phyloP scores from a whole-genome alignment of 2,888 invertebrate species.

The Notocelia uddmanniana region DNA sequence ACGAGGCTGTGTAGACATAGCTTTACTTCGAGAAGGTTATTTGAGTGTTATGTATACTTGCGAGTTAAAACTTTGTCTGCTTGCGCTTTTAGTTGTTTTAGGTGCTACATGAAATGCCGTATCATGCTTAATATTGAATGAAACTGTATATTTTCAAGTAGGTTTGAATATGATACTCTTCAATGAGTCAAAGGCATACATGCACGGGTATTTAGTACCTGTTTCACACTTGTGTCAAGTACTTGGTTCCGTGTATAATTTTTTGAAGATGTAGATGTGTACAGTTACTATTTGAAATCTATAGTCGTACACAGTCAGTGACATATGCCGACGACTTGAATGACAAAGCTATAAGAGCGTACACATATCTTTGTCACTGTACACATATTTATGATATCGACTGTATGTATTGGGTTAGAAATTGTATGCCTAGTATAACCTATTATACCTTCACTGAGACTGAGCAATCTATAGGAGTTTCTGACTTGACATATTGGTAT shows the following conservation, averaged over 20 bases:
- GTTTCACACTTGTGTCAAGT: neutral
- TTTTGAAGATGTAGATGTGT: neutral
- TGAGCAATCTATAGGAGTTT: no score
- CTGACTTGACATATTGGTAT: no score
- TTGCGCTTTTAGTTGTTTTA: neutral
- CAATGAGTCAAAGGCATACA: constrained; percentile 18
- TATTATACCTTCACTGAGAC: no score
- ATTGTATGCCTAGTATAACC: no score
- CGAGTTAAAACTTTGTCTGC: constrained; percentile 6
- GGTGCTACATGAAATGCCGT: neutral
- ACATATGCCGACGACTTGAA: no score
- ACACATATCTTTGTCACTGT: no score
- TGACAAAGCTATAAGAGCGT: no score
- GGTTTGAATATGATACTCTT: constrained; percentile 19
- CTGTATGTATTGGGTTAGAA: no score
- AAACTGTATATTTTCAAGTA: constrained; percentile 21
- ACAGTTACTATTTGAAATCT: no score
- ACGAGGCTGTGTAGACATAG: constrained; percentile 16
- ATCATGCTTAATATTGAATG: constrained; percentile 6
- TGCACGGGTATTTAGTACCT: neutral
- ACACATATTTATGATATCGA: no score
- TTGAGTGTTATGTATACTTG: no score
- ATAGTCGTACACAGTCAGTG: no score
- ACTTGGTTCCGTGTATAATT: neutral
- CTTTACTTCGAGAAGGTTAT: constrained; percentile 17